phyloP scores from a whole-genome alignment of 1,140 invertebrate species.

The Zaprionus africanus region DNA sequence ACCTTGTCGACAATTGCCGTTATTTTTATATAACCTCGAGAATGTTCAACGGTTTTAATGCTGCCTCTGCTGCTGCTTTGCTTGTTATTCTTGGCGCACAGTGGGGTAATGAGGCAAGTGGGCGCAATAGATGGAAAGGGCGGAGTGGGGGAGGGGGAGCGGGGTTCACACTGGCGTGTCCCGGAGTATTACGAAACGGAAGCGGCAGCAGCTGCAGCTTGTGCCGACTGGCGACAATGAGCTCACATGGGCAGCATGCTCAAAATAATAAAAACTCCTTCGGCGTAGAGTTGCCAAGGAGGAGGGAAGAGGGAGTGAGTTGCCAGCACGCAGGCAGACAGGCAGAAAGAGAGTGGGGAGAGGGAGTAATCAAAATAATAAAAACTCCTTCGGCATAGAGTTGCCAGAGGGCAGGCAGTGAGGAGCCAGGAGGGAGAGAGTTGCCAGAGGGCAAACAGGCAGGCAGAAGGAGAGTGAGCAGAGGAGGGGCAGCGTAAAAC shows the following conservation, averaged over 20 bases:
- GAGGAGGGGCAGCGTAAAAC: slow-evolving; percentile 8
- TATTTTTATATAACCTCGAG: slow-evolving; percentile 74
- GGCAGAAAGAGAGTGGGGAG: not conserved
- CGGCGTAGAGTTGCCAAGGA: slow-evolving; percentile 37
- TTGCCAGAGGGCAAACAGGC: too few species aligned
- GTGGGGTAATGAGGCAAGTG: slow-evolving; percentile 1
- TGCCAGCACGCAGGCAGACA: not conserved
- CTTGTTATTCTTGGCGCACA: slow-evolving; percentile 42
- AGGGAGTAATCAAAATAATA: slow-evolving; percentile 56
- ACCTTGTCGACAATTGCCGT: slow-evolving; percentile 9
- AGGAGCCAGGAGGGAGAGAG: not conserved
- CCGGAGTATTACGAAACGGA: slow-evolving; percentile 78
- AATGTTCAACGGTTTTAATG: slow-evolving; percentile 34
- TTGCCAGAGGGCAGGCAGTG: slow-evolving; percentile 7
- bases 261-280: slow-evolving; percentile 72
- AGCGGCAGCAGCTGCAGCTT: slow-evolving; percentile 46
- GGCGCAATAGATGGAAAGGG: slow-evolving; percentile 1
- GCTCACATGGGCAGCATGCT: slow-evolving; percentile 64
- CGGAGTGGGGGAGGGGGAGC: not conserved
- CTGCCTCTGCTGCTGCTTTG: slow-evolving; percentile 26
- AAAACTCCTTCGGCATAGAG: slow-evolving; percentile 64
- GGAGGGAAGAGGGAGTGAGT: slow-evolving; percentile 34
- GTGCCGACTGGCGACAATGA: slow-evolving; percentile 56
- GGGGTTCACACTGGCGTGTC: slow-evolving; percentile 21
- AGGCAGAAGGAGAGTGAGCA: too few species aligned